Percentiles rank a stretch among this genome's conserved stretches.
phyloP scores from a whole-genome alignment of 2,113 vertebrate species.

The Leucopsar rothschildi region DNA sequence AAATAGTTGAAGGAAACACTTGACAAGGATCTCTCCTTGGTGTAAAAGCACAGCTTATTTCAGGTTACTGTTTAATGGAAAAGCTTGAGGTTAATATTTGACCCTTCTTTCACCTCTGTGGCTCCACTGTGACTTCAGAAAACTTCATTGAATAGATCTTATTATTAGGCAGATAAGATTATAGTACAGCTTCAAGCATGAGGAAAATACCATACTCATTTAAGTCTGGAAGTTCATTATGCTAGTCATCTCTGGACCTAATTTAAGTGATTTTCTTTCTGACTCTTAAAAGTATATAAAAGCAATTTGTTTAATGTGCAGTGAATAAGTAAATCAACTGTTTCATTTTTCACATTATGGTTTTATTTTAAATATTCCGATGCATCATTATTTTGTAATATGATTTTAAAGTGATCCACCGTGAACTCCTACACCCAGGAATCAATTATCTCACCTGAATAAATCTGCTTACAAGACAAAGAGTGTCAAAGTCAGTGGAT shows the following conservation, averaged over 20 bases:
- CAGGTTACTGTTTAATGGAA: not conserved
- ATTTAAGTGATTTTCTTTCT: not conserved
- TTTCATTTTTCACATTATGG: not conserved
- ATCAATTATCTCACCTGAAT: not conserved
- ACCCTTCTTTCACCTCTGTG: not conserved
- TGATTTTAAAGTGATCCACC: not conserved
- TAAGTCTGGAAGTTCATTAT: not conserved
- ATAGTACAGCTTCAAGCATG: not conserved
- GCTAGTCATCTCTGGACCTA: not conserved
- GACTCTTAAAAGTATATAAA: not conserved
- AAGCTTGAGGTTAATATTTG: not conserved
- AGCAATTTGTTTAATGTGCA: not conserved
- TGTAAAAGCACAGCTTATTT: not conserved
- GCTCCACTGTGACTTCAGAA: not conserved
- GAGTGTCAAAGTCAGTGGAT: not conserved
- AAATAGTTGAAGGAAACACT: not conserved
- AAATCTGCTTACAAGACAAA: not conserved
- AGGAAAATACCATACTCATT: not conserved
- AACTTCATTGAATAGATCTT: not conserved
- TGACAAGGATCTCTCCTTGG: not conserved
- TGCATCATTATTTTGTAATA: not conserved
- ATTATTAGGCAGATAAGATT: not conserved
- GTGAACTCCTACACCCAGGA: not conserved
- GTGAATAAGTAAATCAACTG: not conserved
- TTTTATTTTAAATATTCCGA: not conserved